Conservation (phyloP, 2,797 vertebrate species). For the Enteromius anoplus region DNA sequence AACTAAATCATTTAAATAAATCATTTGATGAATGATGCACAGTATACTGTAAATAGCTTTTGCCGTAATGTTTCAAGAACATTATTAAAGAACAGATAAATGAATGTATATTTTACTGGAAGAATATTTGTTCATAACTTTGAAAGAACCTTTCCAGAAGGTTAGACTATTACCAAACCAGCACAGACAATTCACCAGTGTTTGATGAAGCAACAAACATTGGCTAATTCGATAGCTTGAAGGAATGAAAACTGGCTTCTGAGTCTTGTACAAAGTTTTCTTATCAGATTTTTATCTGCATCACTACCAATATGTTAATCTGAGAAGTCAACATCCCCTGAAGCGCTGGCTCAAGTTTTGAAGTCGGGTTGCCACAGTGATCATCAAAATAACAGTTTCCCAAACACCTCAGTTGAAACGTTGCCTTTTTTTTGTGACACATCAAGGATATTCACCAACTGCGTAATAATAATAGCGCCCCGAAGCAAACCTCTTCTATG, state of each 20-base stretch:
- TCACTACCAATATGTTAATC: slow-evolving; percentile 47
- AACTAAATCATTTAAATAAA: not conserved
- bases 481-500: not conserved
- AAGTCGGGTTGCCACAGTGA: slow-evolving; percentile 39
- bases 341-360: slow-evolving; percentile 29
- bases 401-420: not conserved
- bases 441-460: slow-evolving; percentile 36
- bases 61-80: not conserved
- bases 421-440: slow-evolving; percentile 41
- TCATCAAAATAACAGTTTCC: slow-evolving; percentile 49
- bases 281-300: slow-evolving; percentile 35
- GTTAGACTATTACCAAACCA: not conserved
- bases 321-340: slow-evolving; percentile 21
- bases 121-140: not conserved
- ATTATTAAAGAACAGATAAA: not conserved
- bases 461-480: slow-evolving; percentile 9
- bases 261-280: slow-evolving; percentile 13
- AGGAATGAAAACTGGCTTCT: slow-evolving; percentile 19
- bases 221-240: slow-evolving; percentile 24
- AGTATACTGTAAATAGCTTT: not conserved
- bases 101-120: not conserved
- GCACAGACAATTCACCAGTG: not conserved
- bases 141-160: not conserved
- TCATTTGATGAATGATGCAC: not conserved
- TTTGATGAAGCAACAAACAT: slow-evolving; percentile 9